A percentile compares a stretch with the other conserved stretches of the same genome.
These are phyloP conservation scores for Clostera curtula DNA, from an alignment of 2,888 invertebrate genomes.

Conservation along the genomic window DNA sequence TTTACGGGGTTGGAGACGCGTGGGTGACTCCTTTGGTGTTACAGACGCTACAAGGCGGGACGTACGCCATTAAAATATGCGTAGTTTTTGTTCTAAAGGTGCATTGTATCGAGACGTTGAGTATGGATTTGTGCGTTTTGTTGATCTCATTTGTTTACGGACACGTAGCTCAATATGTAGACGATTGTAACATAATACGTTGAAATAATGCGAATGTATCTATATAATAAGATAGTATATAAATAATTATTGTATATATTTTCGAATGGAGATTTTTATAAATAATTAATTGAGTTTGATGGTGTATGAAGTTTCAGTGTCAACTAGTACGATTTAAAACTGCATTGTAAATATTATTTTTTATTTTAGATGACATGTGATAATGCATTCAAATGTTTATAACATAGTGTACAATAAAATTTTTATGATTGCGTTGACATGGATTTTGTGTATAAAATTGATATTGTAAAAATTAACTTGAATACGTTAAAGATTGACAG, in stretches of 20 bases:
- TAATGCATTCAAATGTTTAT: constrained; percentile 63
- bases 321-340: constrained; percentile 43
- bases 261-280: constrained; percentile 66
- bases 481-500: constrained; percentile 65
- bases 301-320: constrained; percentile 56
- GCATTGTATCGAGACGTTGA: too few relatives aligned
- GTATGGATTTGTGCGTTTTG: constrained; percentile 58
- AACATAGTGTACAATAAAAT: constrained; percentile 65
- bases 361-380: constrained; percentile 58
- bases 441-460: constrained; percentile 65
- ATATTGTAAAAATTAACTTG: constrained; percentile 68
- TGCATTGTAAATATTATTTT: constrained; percentile 59
- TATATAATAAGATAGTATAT: constrained; percentile 58
- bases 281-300: constrained; percentile 51
- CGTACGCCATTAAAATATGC: too few relatives aligned
- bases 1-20: too few relatives aligned
- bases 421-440: constrained; percentile 67
- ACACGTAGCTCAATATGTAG: constrained; percentile 68
- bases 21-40: too few relatives aligned
- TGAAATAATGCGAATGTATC: constrained; percentile 52
- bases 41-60: too few relatives aligned
- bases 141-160: constrained; percentile 71
- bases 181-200: constrained; percentile 54
- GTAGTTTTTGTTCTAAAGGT: too few relatives aligned
- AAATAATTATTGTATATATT: constrained; percentile 60